Evolutionary conservation across 2,797 vertebrate genomes (phyloP), one percentile per base, ranked within the genome.

Genomic region (Capromys pilorides): DNA sequence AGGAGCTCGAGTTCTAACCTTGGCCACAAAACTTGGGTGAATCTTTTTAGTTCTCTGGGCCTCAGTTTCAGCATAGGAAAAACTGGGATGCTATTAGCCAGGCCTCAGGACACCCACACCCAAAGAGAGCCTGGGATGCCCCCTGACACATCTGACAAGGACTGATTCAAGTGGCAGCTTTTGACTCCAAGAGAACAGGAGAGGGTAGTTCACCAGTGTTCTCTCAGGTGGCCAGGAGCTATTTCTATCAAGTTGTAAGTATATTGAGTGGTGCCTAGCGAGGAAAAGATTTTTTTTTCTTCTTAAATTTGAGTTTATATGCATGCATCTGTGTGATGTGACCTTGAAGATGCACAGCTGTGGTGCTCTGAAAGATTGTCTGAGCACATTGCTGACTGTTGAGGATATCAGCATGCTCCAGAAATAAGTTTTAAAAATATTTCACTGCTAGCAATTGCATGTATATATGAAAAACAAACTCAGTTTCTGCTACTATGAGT

Each of bases 361-460:
- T 36, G 93, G 57, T 59, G 57, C 26, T 91, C 71, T 88, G 39
- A 86, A 93, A 95, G 73, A 11, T 75, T 91, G 39, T 85, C 57
- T 66, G 64, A 80, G 86, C 28, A 26, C 78, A 51, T 11, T 93
- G 64, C 62, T 88, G 59, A 79, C 14, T 21, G 36, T 71, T 2
- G 26, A 6, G 81, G 86, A 61, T 71, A 88, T 73, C 75, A 80
- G 86, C 36, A 85, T 85, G 16, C 69, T 81, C 57, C 86, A 86
- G 49, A 94, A 95, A 79, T 88, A 59, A 22, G 9, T 78, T 78
- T 92, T 91, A 75, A 45, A 18, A 80, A 19, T 78, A 36, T 90
- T 94, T 94, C 51, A 84, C 22, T 61, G 31, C 51, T 87, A 57
- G 6, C 3, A 81, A 10, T 87, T 36, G 39, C 51, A 88, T 49